Evolutionary conservation across 2,888 invertebrate species (phyloP).

Genomic region (Drosophila yooni): DNA sequence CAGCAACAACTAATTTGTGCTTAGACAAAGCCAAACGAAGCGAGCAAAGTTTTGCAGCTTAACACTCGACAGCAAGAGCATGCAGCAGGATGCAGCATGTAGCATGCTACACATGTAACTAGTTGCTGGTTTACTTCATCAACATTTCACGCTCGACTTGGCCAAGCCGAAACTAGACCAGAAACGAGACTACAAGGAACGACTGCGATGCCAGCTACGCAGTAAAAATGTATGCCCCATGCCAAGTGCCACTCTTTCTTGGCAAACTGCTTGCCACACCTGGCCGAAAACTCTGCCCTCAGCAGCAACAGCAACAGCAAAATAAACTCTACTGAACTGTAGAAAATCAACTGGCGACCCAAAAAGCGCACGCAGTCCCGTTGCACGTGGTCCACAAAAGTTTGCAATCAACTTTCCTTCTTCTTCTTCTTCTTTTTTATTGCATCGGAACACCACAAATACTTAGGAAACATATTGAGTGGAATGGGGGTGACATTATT

Average conservation of each 20-base stretch:
- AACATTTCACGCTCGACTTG: slow-evolving; percentile 78
- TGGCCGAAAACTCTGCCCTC: slow-evolving; percentile 49
- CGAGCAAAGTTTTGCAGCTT: slow-evolving; percentile 56
- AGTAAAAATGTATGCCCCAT: slow-evolving; percentile 67
- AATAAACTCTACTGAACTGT: slow-evolving; percentile 77
- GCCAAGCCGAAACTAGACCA: slow-evolving; percentile 32
- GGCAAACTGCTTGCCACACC: slow-evolving; percentile 51
- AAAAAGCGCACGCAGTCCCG: slow-evolving; percentile 20
- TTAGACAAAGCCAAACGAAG: slow-evolving; percentile 59
- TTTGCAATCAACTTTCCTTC: slow-evolving; percentile 67
- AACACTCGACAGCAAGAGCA: slow-evolving; percentile 51
- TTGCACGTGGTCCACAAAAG: slow-evolving; percentile 61
- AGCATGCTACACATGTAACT: slow-evolving; percentile 56
- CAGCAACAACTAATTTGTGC: slow-evolving; percentile 68
- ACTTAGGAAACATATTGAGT: slow-evolving; percentile 55
- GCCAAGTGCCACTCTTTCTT: slow-evolving; percentile 6
- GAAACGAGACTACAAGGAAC: slow-evolving; percentile 42
- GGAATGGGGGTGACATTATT: slow-evolving; percentile 27
- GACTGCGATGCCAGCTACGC: slow-evolving; percentile 55
- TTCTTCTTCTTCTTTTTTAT: slow-evolving; percentile 7
- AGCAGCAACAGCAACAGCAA: slow-evolving; percentile 31
- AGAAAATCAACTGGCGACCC: slow-evolving; percentile 75
- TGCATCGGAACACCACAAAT: slow-evolving; percentile 55
- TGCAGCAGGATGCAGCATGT: slow-evolving; percentile 23
- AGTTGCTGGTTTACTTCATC: slow-evolving; percentile 71